phyloP scores from a whole-genome alignment of 1,140 invertebrate species.

The Panagrolaimus sp. region DNA sequence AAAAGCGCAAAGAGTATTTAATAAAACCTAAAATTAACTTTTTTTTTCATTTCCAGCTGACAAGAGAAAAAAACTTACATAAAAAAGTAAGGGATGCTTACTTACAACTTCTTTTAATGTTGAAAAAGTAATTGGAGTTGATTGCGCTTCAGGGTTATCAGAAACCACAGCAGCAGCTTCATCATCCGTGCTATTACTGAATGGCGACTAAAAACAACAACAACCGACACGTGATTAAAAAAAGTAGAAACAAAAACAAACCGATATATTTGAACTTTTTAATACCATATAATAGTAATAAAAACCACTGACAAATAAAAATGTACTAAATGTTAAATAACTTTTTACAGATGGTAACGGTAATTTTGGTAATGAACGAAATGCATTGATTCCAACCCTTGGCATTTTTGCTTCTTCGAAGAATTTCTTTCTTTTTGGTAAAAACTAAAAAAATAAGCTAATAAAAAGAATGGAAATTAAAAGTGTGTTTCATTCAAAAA shows the following conservation, averaged over 20 bases:
- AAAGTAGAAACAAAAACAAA: not conserved
- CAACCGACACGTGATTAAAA: constrained; percentile 13
- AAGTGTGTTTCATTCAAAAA: too few relatives aligned
- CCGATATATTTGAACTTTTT: constrained; percentile 15
- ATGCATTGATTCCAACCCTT: not conserved
- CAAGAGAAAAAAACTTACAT: constrained; percentile 26
- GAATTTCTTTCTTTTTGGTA: too few relatives aligned
- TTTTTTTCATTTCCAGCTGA: not conserved
- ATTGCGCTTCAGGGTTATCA: too few relatives aligned
- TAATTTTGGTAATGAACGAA: not conserved
- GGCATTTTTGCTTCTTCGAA: not conserved
- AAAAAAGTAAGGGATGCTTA: constrained; percentile 25
- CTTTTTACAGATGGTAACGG: not conserved
- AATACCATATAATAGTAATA: constrained; percentile 17
- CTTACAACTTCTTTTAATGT: not conserved
- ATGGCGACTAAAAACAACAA: constrained; percentile 13
- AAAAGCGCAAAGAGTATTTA: constrained; percentile 41
- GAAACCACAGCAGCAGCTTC: not conserved
- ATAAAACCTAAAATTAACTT: constrained; percentile 36
- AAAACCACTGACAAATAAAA: constrained; percentile 13
- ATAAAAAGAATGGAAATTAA: too few relatives aligned
- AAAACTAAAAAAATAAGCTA: too few relatives aligned
- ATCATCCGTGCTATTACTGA: constrained; percentile 7
- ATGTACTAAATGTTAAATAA: constrained; percentile 13
- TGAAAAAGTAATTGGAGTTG: not conserved